Conservation (phyloP, 2,888 invertebrate genomes). For the Tachystola acroxantha region DNA sequence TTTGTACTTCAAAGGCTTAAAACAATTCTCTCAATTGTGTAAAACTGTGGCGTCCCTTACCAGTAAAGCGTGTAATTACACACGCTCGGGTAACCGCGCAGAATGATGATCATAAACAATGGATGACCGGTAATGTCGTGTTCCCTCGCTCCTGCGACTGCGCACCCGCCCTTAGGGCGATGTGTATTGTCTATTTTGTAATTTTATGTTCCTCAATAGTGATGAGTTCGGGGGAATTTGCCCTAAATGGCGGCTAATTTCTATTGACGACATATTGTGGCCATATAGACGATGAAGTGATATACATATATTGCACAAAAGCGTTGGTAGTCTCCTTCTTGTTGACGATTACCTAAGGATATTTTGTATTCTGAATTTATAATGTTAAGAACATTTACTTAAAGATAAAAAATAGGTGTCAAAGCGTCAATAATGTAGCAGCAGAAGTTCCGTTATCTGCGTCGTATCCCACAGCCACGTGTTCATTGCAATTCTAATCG, state of each 20-base stretch:
- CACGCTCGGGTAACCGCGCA: slow-evolving; percentile 20
- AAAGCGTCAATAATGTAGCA: slow-evolving; percentile 28
- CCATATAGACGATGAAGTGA: too few relatives aligned
- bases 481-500: slow-evolving; percentile 39
- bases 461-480: slow-evolving; percentile 21
- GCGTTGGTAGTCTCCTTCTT: too few relatives aligned
- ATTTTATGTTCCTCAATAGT: neutral
- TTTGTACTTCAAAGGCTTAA: too few relatives aligned
- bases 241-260: too few relatives aligned
- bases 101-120: slow-evolving; percentile 29
- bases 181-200: slow-evolving; percentile 12
- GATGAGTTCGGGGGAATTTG: neutral
- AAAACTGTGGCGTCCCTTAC: slow-evolving; percentile 13
- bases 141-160: slow-evolving; percentile 20
- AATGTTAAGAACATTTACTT: too few relatives aligned
- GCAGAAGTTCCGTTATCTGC: slow-evolving; percentile 25
- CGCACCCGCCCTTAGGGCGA: slow-evolving; percentile 31
- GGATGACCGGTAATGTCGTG: slow-evolving; percentile 22
- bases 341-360: too few relatives aligned
- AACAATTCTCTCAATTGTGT: slow-evolving; percentile 10
- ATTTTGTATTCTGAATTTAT: too few relatives aligned
- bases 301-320: too few relatives aligned
- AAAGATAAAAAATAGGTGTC: too few relatives aligned
- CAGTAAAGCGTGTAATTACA: slow-evolving; percentile 40
- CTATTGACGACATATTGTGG: too few relatives aligned